A percentile compares a stretch with the other conserved stretches of the same genome.
Conservation (phyloP, 1,140 invertebrate genomes). For the Pissodes strobi region DNA sequence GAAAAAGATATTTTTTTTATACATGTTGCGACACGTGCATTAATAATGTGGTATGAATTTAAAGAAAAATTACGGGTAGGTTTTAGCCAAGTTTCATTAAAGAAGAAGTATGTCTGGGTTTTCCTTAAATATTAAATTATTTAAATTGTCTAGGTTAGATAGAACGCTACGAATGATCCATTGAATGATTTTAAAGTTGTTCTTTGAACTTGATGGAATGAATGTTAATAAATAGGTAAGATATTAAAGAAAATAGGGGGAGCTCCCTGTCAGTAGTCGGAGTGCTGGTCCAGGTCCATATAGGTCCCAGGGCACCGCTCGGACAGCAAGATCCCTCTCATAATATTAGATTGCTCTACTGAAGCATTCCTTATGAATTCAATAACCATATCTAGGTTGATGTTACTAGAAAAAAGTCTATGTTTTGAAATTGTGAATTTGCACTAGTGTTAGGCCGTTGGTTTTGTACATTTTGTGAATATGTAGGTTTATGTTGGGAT, state of each 20-base stretch:
- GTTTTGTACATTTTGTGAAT: conserved; percentile 9
- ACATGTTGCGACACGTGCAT: conserved; percentile 16
- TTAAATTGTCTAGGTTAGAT: conserved; percentile 15
- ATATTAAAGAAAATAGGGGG: no score
- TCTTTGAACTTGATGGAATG: no score
- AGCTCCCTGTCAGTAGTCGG: not conserved
- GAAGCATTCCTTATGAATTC: no score
- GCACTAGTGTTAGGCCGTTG: not conserved
- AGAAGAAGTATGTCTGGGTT: conserved; percentile 19
- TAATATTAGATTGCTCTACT: no score
- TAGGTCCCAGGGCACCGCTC: no score
- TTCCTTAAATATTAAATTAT: conserved; percentile 3
- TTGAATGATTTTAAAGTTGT: conserved; percentile 18
- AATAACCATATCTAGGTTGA: no score
- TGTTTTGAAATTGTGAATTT: no score
- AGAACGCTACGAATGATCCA: conserved; percentile 12
- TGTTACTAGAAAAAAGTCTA: no score
- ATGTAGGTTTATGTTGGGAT: no score
- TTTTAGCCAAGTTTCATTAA: conserved; percentile 33
- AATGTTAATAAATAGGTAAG: no score
- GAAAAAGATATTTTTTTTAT: conserved; percentile 5
- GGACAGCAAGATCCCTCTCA: no score
- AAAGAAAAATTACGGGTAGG: not conserved
- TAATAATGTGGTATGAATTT: conserved; percentile 12
- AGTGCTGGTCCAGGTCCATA: no score